Evolutionary conservation across 2,113 vertebrate species (phyloP).

Genomic region (Lathamus discolor): DNA sequence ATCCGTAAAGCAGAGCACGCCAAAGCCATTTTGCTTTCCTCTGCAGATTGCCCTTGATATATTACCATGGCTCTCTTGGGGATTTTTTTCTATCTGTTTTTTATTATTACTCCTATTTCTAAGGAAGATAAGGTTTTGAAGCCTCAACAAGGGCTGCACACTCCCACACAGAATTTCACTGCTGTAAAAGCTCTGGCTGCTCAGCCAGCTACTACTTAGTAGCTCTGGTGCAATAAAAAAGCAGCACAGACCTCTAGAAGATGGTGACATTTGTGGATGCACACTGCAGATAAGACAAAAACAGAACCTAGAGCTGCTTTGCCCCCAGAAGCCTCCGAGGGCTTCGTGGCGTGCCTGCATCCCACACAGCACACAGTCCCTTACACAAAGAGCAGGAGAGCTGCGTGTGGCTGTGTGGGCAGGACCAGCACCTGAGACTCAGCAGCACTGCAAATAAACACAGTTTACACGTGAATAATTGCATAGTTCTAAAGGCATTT

Average conservation of each 20-base stretch:
- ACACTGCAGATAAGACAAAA: neutral
- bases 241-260: neutral
- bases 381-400: neutral
- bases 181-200: neutral
- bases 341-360: neutral
- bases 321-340: neutral
- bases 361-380: neutral
- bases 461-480: neutral
- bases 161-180: slow-evolving; percentile 2
- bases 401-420: neutral
- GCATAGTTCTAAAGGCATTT: neutral
- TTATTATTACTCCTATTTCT: neutral
- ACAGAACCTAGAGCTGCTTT: neutral
- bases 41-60: neutral
- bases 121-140: neutral
- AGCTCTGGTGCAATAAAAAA: neutral
- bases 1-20: neutral
- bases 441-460: neutral
- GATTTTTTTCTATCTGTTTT: neutral
- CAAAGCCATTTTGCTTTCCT: neutral
- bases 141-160: neutral
- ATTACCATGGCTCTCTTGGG: neutral
- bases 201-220: neutral
- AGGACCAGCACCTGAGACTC: neutral
- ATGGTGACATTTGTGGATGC: neutral